These are phyloP conservation scores for Decapterus maruadsi DNA, from an alignment of 2,797 vertebrate species.

Conservation along the genomic window DNA sequence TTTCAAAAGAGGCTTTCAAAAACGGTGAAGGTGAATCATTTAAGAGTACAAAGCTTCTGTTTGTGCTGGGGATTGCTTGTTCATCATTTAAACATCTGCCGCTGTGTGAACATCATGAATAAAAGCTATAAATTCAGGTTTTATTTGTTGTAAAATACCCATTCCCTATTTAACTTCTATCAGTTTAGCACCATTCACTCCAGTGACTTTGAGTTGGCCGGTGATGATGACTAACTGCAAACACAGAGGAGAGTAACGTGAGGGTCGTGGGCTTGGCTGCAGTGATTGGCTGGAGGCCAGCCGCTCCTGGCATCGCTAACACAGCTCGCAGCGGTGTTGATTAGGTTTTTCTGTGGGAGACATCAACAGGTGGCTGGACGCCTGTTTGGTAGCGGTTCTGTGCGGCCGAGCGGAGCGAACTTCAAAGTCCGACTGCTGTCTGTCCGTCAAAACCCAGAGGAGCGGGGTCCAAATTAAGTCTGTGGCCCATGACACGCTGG, in stretches of 20 bases:
- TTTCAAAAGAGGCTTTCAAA: too few species aligned
- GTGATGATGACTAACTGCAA: conserved; percentile 35
- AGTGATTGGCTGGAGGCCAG: conserved; percentile 53
- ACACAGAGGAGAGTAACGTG: conserved; percentile 33
- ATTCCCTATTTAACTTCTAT: conserved; percentile 3
- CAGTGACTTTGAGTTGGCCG: conserved; percentile 33
- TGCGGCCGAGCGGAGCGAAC: conserved; percentile 30
- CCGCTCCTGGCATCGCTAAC: conserved; percentile 43
- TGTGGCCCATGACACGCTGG: conserved; percentile 36
- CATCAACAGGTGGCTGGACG: conserved; percentile 68
- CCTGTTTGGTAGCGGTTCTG: conserved; percentile 40
- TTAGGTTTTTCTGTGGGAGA: conserved; percentile 55
- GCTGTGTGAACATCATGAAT: background rate
- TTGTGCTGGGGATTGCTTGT: too few species aligned
- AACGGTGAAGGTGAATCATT: too few species aligned
- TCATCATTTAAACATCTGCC: background rate
- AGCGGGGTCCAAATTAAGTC: conserved; percentile 62
- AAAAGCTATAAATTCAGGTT: conserved; percentile 3
- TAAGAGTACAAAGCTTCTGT: too few species aligned
- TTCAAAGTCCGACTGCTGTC: conserved; percentile 59
- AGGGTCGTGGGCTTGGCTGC: conserved; percentile 32
- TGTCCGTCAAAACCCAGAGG: conserved; percentile 55
- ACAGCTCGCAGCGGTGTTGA: conserved; percentile 36
- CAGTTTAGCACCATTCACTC: conserved; percentile 8
- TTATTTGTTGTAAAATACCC: conserved; percentile 10